phyloP scores from a whole-genome alignment of 2,888 invertebrate species.

The Congeria kusceri region DNA sequence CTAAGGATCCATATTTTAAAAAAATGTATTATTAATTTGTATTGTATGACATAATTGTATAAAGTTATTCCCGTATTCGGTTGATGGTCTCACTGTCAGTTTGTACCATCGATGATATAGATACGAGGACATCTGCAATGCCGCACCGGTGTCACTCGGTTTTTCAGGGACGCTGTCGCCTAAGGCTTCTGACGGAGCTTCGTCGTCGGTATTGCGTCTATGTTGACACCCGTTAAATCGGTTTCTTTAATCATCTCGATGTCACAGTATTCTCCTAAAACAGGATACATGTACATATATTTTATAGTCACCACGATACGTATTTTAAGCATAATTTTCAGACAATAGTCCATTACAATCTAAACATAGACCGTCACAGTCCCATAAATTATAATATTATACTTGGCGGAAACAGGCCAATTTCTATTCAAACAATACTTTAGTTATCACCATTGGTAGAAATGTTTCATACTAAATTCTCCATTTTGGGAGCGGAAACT shows the following conservation, averaged over 20 bases:
- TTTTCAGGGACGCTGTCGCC: neutral
- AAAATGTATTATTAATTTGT: no score
- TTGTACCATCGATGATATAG: constrained; percentile 35
- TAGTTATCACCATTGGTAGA: no score
- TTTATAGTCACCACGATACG: no score
- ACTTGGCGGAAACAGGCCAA: no score
- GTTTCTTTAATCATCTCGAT: constrained; percentile 31
- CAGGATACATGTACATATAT: neutral
- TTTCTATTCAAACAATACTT: no score
- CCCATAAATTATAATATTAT: no score
- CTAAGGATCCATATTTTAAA: no score
- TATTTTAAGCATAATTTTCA: no score
- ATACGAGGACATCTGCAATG: constrained; percentile 28
- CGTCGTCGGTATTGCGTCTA: neutral
- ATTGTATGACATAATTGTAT: no score
- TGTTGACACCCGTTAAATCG: neutral
- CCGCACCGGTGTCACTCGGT: constrained; percentile 15
- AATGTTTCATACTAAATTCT: no score
- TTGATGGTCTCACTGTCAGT: constrained; percentile 18
- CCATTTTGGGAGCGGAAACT: no score
- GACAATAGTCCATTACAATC: no score
- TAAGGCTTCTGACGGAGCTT: neutral
- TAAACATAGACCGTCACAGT: neutral
- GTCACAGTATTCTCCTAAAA: constrained; percentile 19
- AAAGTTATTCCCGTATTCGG: neutral